Evolutionary conservation across 2,113 vertebrate species (phyloP), one percentile per base, ranked within the genome.

Genomic region (Vulpes vulpes): DNA sequence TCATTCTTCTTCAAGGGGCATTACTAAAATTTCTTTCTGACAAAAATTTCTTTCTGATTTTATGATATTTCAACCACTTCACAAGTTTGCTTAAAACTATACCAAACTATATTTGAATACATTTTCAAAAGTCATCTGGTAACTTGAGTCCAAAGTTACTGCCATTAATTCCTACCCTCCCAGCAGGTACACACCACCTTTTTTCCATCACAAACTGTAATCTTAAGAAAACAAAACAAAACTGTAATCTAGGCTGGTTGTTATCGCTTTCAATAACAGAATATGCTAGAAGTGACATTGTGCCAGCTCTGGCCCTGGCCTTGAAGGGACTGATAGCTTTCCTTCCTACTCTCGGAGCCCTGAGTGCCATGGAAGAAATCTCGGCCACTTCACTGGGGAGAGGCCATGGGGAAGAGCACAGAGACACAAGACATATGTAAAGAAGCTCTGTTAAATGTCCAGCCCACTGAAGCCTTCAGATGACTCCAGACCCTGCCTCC

Each of bases 21-120:
- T 82, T 38, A 82, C 49, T 55, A 57, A 94, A 35, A 85, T 71
- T 83, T 25, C 69, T 65, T 89, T 95, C 38, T 49, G 38, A 95
- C 14, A 91, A 35, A 85, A 86, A 84, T 62, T n/a, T 92, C n/a
- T 60, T 84, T 88, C 55, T 83, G 19, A 85, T 49, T 59, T 15
- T 71, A 17, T 86, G 85, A 95, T 30, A n/a, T 57, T 64, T 85
- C 35, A 76, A 17, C 53, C 49, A 88, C 25, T 67, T 95, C 10
- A 57, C 5, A 80, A 11, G 8, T 71, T 85, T 89, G 38, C 43
- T 20, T 69, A 84, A 88, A 91, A 93, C 14, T 11, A 1, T 51
- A 59, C 32, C 53, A 92, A 62, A 79, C 73, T 67, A 38, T 32
- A 83, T 3, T 23, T 89, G 20, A 79, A 55, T 49, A 53, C 32